Evolutionary conservation across 2,888 invertebrate species (phyloP).

Genomic region (Agrochola lota): DNA sequence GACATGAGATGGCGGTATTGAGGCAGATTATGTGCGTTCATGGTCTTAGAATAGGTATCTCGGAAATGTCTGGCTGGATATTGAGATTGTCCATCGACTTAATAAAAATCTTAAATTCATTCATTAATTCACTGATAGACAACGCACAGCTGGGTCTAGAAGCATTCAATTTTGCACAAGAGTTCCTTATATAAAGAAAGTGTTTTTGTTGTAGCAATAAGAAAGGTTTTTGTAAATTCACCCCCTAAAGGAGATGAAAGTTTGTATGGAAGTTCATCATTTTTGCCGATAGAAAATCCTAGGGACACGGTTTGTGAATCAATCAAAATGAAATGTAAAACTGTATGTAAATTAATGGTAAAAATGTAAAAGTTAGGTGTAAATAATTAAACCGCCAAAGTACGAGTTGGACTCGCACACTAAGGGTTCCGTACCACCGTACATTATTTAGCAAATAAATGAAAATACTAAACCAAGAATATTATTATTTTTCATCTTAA

Average conservation of each 20-base stretch:
- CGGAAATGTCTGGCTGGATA: background rate
- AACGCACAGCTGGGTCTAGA: background rate
- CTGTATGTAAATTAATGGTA: too few relatives aligned
- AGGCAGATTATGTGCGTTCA: constrained; percentile 32
- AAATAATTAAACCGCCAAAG: too few relatives aligned
- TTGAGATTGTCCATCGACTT: background rate
- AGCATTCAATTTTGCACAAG: background rate
- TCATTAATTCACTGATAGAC: background rate
- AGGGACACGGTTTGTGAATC: background rate
- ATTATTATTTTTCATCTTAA: too few relatives aligned
- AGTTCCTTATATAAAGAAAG: background rate
- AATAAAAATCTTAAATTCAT: background rate
- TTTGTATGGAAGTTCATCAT: background rate
- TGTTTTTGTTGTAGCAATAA: too few relatives aligned
- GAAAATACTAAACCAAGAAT: too few relatives aligned
- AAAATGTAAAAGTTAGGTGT: too few relatives aligned
- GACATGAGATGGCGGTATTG: constrained; percentile 23
- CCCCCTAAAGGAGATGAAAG: background rate
- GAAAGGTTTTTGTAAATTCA: background rate
- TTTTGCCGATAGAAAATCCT: background rate
- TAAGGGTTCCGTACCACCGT: too few relatives aligned
- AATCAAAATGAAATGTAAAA: background rate
- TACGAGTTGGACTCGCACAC: too few relatives aligned
- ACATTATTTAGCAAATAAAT: too few relatives aligned
- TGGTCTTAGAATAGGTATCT: background rate